phyloP scores from a whole-genome alignment of 2,797 vertebrate genomes.

The Psittacula echo region DNA sequence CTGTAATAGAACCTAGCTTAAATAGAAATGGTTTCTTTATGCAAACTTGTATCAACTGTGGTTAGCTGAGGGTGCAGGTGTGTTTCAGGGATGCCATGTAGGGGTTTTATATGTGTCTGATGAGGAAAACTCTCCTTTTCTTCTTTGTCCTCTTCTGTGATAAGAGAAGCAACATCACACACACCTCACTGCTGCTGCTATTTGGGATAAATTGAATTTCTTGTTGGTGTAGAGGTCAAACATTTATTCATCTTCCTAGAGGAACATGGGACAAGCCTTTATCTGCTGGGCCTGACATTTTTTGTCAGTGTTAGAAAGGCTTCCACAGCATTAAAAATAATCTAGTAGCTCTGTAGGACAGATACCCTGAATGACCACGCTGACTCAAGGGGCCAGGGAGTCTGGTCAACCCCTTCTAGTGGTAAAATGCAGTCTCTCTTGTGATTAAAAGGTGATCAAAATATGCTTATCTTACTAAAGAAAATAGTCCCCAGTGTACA shows the following conservation, averaged over 20 bases:
- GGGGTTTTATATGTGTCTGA: neutral
- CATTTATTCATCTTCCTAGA: neutral
- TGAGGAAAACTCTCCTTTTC: neutral
- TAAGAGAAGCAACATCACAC: accelerated
- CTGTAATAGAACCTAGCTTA: neutral
- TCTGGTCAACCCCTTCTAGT: neutral
- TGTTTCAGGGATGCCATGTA: neutral
- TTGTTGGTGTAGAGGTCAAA: neutral
- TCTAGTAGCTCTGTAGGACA: neutral
- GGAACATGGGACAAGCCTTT: neutral
- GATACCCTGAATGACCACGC: neutral
- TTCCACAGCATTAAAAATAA: neutral
- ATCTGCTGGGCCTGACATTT: neutral
- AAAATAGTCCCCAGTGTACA: neutral
- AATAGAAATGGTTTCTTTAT: neutral
- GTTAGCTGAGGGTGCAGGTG: neutral
- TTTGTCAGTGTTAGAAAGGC: neutral
- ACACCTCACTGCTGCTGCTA: neutral
- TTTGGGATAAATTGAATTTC: neutral
- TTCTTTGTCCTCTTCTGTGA: neutral
- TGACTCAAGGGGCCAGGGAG: neutral
- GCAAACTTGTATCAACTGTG: neutral
- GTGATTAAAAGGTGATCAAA: neutral
- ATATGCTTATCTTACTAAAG: neutral
- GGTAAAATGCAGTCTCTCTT: neutral